Conservation (phyloP, 2,797 vertebrate species). For the Vireo griseus region DNA sequence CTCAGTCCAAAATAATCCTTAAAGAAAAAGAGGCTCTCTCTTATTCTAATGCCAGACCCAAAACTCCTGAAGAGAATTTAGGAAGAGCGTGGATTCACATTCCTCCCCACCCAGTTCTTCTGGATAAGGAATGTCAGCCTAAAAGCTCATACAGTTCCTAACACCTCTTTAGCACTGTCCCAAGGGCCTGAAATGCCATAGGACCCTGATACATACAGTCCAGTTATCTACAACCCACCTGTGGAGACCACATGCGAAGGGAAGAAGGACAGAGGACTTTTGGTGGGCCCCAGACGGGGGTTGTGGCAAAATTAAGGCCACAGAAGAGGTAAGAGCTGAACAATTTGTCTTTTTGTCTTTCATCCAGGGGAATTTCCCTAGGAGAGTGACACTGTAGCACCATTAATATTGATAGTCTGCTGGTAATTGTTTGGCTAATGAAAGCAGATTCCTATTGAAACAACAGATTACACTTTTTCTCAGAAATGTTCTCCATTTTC, state of each 20-base stretch:
- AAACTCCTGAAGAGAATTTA: not conserved
- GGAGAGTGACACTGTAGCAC: not conserved
- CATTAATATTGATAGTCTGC: not conserved
- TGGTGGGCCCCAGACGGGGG: rapidly evolving
- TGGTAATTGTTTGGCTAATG: not conserved
- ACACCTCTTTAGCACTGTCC: not conserved
- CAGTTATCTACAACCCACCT: not conserved
- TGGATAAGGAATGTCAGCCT: not conserved
- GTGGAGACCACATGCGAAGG: rapidly evolving
- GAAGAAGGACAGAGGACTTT: not conserved
- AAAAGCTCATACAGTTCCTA: not conserved
- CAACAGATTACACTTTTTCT: not conserved
- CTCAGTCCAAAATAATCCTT: not conserved
- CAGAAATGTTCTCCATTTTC: not conserved
- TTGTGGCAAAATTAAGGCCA: not conserved
- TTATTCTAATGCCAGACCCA: not conserved
- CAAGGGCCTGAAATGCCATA: not conserved
- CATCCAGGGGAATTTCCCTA: not conserved
- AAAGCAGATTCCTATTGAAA: not conserved
- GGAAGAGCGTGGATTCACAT: not conserved
- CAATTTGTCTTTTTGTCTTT: not conserved
- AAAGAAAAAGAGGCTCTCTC: not conserved
- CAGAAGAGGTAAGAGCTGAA: not conserved
- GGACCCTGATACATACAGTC: not conserved
- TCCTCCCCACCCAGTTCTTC: not conserved